These are phyloP conservation scores for Alethe castanea DNA, from an alignment of 2,113 vertebrate genomes.

Conservation along the genomic window DNA sequence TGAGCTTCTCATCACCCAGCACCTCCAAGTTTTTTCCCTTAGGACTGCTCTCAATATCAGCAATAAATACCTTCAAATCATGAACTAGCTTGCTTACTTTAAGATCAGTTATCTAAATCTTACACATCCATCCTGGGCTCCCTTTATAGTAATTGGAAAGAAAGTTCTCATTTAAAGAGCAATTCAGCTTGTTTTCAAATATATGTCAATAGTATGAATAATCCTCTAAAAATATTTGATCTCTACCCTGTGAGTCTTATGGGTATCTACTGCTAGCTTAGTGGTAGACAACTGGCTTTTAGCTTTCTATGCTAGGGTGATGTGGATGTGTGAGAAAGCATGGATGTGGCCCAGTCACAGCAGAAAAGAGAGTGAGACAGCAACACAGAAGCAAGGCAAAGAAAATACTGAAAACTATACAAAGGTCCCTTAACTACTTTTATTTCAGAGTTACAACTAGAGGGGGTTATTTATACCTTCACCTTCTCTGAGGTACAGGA, in stretches of 20 bases:
- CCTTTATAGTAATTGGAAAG: neutral
- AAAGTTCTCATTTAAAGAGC: neutral
- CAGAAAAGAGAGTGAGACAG: neutral
- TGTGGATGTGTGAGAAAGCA: neutral
- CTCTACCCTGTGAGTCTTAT: neutral
- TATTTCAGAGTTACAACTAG: neutral
- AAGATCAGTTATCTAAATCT: neutral
- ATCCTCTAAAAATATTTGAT: neutral
- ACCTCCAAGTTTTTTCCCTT: neutral
- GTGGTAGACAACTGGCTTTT: neutral
- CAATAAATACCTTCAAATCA: neutral
- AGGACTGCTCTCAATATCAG: neutral
- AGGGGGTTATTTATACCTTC: neutral
- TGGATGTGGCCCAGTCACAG: fast-evolving
- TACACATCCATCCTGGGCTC: neutral
- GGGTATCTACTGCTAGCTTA: neutral
- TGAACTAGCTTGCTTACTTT: neutral
- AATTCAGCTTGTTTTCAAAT: neutral
- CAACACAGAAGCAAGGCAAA: neutral
- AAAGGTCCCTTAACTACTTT: neutral
- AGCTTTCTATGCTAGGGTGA: neutral
- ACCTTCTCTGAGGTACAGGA: neutral
- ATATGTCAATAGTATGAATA: neutral
- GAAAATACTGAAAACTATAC: neutral
- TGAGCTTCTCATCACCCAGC: neutral